These are phyloP conservation scores for Rhincodon typus DNA, from an alignment of 2,797 vertebrate species.

Conservation along the genomic window DNA sequence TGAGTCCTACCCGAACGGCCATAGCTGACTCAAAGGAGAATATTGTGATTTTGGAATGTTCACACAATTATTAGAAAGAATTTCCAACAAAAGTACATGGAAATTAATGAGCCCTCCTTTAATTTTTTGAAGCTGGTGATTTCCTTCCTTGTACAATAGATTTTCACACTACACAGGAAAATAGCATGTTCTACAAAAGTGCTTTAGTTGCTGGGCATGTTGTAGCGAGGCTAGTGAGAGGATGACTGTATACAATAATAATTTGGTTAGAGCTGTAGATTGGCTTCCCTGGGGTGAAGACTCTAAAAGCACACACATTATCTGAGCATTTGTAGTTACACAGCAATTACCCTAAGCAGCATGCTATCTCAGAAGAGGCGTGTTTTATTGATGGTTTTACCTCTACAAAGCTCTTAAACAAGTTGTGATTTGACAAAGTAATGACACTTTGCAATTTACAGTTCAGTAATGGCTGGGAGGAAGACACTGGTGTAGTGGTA, in stretches of 20 bases:
- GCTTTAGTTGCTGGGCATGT: neutral
- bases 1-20: too few species aligned
- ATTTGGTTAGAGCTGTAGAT: neutral
- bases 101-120: neutral
- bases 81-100: neutral
- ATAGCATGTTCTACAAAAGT: neutral
- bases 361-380: neutral
- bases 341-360: neutral
- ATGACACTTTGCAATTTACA: neutral
- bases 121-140: neutral
- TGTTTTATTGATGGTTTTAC: neutral
- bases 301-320: neutral
- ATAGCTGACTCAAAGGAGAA: neutral
- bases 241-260: neutral
- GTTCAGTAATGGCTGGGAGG: neutral
- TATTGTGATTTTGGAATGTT: neutral
- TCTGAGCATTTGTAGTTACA: neutral
- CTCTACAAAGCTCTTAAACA: neutral
- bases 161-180: neutral
- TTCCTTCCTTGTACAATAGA: neutral
- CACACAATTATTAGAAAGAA: neutral
- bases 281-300: neutral
- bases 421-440: neutral
- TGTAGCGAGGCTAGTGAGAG: neutral
- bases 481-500: neutral